phyloP scores from a whole-genome alignment of 92 coral and sea anemone species.

The Micromussa lordhowensis region DNA sequence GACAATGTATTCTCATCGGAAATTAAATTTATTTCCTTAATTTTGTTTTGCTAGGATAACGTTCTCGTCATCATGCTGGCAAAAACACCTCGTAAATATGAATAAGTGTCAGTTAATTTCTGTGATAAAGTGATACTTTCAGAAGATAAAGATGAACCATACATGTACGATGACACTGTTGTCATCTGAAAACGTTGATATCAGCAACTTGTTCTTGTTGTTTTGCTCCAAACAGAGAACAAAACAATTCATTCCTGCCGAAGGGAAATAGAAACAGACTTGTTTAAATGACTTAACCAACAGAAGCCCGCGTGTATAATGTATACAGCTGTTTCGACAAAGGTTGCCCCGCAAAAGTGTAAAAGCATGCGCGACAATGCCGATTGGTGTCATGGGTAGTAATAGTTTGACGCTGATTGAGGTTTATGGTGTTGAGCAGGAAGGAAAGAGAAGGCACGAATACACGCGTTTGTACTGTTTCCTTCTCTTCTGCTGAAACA shows the following conservation, averaged over 20 bases:
- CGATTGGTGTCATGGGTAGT: no score
- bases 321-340: no score
- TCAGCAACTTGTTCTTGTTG: constrained; percentile 67
- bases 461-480: no score
- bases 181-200: constrained; percentile 78
- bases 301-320: not conserved
- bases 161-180: not conserved
- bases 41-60: not conserved
- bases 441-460: no score
- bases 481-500: no score
- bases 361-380: no score
- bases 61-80: not conserved
- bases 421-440: no score
- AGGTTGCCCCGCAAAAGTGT: no score
- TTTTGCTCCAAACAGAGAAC: constrained; percentile 88
- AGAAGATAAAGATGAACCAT: not conserved
- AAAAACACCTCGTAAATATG: not conserved
- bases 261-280: not conserved
- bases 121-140: not conserved
- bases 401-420: no score
- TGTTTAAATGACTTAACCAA: not conserved
- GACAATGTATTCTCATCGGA: not conserved
- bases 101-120: not conserved
- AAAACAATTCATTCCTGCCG: constrained; percentile 90
- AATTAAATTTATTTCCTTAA: not conserved